Evolutionary conservation across 1,140 invertebrate species (phyloP).

Genomic region (Zaprionus tsacasi): DNA sequence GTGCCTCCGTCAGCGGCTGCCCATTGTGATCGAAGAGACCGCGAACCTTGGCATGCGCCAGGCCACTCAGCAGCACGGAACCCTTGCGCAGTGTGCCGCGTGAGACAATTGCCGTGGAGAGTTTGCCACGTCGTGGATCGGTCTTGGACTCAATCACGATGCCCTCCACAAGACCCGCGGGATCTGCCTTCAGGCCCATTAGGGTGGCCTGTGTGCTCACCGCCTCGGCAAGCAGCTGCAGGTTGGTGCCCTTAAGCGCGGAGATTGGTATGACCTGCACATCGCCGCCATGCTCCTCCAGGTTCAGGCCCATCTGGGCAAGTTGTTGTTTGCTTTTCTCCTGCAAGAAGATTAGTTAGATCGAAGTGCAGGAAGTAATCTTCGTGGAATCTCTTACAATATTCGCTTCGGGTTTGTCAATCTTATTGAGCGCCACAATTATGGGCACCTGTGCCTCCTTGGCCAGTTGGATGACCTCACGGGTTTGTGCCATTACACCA

Average conservation of each 20-base stretch:
- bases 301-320: constrained; percentile 90
- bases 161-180: constrained; percentile 93
- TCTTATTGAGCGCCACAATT: constrained; percentile 99
- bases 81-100: constrained; percentile 95
- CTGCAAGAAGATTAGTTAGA: constrained; percentile 84
- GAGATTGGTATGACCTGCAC: constrained; percentile 96
- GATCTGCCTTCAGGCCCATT: constrained; percentile 93
- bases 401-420: constrained; percentile 95
- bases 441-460: constrained; percentile 94
- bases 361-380: not conserved
- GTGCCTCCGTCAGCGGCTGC: constrained; percentile 87
- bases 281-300: constrained; percentile 96
- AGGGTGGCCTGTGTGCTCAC: constrained; percentile 94
- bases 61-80: constrained; percentile 92
- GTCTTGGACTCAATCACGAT: constrained; percentile 94
- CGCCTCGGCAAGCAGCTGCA: constrained; percentile 93
- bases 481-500: constrained; percentile 99
- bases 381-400: constrained; percentile 87
- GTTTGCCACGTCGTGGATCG: constrained; percentile 90
- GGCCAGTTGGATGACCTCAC: constrained; percentile 92
- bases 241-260: constrained; percentile 92
- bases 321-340: constrained; percentile 91
- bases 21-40: constrained; percentile 93
- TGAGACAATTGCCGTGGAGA: constrained; percentile 94
- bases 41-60: constrained; percentile 93